Conservation (phyloP, 1,140 invertebrate species). For the Popillia japonica region DNA sequence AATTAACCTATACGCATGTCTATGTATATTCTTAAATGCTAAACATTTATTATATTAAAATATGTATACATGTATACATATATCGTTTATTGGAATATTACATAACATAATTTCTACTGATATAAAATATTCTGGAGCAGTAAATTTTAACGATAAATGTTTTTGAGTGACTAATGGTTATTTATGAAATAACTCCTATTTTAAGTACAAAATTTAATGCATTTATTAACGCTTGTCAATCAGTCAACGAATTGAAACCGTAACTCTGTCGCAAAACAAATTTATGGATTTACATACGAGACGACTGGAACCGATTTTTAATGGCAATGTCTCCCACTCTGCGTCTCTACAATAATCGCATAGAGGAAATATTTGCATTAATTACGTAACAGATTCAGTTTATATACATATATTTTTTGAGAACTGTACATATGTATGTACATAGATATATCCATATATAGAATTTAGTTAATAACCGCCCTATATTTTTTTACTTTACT, state of each 20-base stretch:
- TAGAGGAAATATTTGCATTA: neutral
- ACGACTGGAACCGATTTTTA: constrained; percentile 1
- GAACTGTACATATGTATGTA: no score
- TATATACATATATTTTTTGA: neutral
- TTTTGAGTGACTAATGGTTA: neutral
- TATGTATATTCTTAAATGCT: no score
- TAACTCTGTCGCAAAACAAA: constrained; percentile 11
- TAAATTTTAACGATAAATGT: neutral
- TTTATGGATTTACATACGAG: constrained; percentile 11
- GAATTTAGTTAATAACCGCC: no score
- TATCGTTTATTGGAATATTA: no score
- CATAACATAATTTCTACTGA: neutral
- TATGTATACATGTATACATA: no score
- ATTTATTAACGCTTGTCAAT: constrained; percentile 19
- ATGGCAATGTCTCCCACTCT: neutral
- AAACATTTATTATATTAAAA: neutral
- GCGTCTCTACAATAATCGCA: neutral
- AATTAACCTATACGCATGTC: neutral
- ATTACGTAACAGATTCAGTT: neutral
- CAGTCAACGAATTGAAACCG: constrained; percentile 8
- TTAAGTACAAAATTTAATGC: constrained; percentile 19
- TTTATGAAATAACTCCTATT: neutral
- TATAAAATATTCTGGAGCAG: neutral
- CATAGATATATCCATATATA: no score
- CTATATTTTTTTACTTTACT: no score